phyloP scores from a whole-genome alignment of 2,888 invertebrate genomes.

The Notocelia uddmanniana region DNA sequence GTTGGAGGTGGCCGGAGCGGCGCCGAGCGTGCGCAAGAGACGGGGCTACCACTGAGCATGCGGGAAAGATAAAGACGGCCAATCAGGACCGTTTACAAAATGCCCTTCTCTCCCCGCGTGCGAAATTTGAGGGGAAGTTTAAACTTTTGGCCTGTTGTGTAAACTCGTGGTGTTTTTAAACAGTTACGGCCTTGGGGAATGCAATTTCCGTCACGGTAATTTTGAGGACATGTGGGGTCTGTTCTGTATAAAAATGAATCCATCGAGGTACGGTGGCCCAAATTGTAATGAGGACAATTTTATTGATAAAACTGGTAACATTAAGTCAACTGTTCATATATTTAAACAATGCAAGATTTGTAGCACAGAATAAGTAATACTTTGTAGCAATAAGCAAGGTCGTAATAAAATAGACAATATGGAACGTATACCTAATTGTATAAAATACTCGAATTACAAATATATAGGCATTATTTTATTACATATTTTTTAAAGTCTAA shows the following conservation, averaged over 20 bases:
- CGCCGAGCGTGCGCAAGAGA: constrained; percentile 68
- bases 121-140: constrained; percentile 64
- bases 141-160: constrained; percentile 28
- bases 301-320: constrained; percentile 40
- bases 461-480: background rate
- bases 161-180: constrained; percentile 29
- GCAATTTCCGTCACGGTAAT: constrained; percentile 18
- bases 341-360: constrained; percentile 23
- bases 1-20: constrained; percentile 63
- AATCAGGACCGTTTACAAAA: constrained; percentile 64
- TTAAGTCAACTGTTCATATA: constrained; percentile 22
- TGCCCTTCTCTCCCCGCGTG: constrained; percentile 61
- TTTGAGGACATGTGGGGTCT: constrained; percentile 25
- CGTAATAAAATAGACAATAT: constrained; percentile 23
- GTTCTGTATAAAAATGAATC: constrained; percentile 13
- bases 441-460: constrained; percentile 13
- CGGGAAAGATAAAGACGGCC: constrained; percentile 57
- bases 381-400: constrained; percentile 28
- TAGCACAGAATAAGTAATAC: too few species aligned
- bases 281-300: constrained; percentile 24
- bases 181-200: constrained; percentile 19
- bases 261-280: constrained; percentile 26
- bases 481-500: background rate
- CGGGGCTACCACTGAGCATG: constrained; percentile 51
- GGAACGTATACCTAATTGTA: background rate